These are phyloP conservation scores for Panagrolaimus sp. DNA, from an alignment of 1,140 invertebrate species.

Conservation along the genomic window DNA sequence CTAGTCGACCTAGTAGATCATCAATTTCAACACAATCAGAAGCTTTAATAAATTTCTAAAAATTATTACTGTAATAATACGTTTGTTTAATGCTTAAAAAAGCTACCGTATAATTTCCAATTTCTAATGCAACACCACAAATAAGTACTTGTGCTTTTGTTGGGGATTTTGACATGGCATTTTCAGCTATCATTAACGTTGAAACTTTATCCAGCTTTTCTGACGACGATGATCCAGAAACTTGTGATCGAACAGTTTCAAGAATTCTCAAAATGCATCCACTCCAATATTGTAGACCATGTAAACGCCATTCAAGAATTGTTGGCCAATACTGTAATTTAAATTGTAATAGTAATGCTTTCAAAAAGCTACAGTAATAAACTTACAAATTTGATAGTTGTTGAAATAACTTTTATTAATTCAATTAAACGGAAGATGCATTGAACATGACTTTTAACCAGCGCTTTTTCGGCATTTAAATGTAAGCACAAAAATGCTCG, in stretches of 20 bases:
- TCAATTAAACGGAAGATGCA: slow-evolving; percentile 75
- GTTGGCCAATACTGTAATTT: slow-evolving; percentile 62
- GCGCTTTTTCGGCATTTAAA: slow-evolving; percentile 68
- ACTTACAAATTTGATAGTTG: slow-evolving; percentile 7
- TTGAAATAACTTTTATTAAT: slow-evolving; percentile 58
- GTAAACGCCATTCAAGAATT: slow-evolving; percentile 63
- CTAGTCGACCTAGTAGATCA: slow-evolving; percentile 66
- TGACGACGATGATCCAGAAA: not conserved
- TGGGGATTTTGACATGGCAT: slow-evolving; percentile 64
- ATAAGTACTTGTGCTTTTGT: slow-evolving; percentile 61
- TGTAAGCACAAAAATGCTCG: slow-evolving; percentile 73
- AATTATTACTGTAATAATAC: too few species aligned
- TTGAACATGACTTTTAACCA: slow-evolving; percentile 72
- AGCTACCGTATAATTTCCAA: slow-evolving; percentile 43
- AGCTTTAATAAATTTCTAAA: slow-evolving; percentile 59
- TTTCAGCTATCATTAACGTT: not conserved
- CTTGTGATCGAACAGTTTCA: slow-evolving; percentile 23
- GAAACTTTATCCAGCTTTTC: not conserved
- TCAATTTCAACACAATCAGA: slow-evolving; percentile 61
- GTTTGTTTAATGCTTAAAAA: not conserved
- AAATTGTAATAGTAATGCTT: slow-evolving; percentile 21
- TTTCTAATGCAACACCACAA: slow-evolving; percentile 56
- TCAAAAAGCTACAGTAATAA: not conserved
- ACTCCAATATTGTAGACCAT: slow-evolving; percentile 21
- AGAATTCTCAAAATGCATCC: slow-evolving; percentile 21